Evolutionary conservation across 2,888 invertebrate species (phyloP).

Genomic region (Camponotus fellah): DNA sequence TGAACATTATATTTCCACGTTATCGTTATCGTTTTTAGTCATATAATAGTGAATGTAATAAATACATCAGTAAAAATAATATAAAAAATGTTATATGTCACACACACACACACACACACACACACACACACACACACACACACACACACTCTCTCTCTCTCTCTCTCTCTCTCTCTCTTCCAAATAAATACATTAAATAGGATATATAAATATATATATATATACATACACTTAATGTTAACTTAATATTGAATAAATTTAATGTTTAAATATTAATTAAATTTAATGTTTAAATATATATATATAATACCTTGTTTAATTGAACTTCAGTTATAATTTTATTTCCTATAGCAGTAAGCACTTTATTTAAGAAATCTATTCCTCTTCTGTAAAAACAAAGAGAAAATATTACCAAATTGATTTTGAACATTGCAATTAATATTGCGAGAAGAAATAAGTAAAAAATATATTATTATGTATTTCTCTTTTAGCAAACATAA

Average conservation of each 20-base stretch:
- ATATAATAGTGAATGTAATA: neutral
- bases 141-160: no score
- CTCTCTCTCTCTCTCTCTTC: no score
- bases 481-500: neutral
- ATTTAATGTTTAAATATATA: no score
- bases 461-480: neutral
- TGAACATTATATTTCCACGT: neutral
- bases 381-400: slow-evolving; percentile 67
- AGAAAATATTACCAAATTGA: neutral
- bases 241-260: no score
- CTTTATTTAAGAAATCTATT: slow-evolving; percentile 69
- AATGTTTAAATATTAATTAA: no score
- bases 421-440: neutral
- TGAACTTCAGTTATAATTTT: slow-evolving; percentile 72
- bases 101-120: no score
- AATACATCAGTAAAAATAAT: neutral
- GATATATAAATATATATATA: neutral
- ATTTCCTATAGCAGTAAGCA: slow-evolving; percentile 73
- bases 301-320: slow-evolving; percentile 71
- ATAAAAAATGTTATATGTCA: neutral
- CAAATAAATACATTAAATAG: neutral
- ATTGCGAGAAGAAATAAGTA: neutral
- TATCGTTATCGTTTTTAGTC: neutral
- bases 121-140: no score
- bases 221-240: no score